phyloP scores from a whole-genome alignment of 1,140 invertebrate genomes.

The Saxidomus purpurata region DNA sequence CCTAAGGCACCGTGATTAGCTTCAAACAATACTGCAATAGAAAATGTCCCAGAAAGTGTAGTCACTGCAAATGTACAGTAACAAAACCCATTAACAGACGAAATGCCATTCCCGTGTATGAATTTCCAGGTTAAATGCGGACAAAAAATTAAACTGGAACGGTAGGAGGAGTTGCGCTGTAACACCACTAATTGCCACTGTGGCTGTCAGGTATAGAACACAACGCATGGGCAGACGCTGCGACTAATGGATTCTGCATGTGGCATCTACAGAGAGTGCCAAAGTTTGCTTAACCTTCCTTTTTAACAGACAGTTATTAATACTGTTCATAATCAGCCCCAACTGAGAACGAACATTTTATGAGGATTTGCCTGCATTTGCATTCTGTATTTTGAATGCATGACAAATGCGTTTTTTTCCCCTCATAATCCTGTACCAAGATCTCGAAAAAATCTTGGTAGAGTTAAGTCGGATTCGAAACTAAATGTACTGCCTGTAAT shows the following conservation, averaged over 20 bases:
- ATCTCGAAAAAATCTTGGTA: neutral
- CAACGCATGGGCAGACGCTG: constrained; percentile 47
- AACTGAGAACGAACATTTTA: constrained; percentile 27
- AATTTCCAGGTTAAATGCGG: too few relatives aligned
- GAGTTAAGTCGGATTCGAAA: neutral
- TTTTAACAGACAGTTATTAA: constrained; percentile 59
- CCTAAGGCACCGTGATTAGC: too few relatives aligned
- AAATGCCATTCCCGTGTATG: too few relatives aligned
- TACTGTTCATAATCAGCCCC: constrained; percentile 52
- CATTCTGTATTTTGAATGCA: neutral
- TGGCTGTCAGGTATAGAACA: constrained; percentile 50
- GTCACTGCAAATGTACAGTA: too few relatives aligned
- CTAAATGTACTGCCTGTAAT: neutral
- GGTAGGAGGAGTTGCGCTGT: neutral
- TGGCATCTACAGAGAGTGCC: constrained; percentile 43
- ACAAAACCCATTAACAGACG: too few relatives aligned
- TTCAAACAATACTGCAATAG: too few relatives aligned
- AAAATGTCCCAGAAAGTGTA: too few relatives aligned
- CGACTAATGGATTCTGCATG: constrained; percentile 61
- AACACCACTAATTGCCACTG: constrained; percentile 47
- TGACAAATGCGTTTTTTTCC: neutral
- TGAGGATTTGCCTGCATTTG: constrained; percentile 16
- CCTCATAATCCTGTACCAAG: neutral
- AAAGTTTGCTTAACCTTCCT: constrained; percentile 59
- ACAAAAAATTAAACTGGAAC: neutral